phyloP scores from a whole-genome alignment of 2,888 invertebrate species.

The Nomada hirtipes region DNA sequence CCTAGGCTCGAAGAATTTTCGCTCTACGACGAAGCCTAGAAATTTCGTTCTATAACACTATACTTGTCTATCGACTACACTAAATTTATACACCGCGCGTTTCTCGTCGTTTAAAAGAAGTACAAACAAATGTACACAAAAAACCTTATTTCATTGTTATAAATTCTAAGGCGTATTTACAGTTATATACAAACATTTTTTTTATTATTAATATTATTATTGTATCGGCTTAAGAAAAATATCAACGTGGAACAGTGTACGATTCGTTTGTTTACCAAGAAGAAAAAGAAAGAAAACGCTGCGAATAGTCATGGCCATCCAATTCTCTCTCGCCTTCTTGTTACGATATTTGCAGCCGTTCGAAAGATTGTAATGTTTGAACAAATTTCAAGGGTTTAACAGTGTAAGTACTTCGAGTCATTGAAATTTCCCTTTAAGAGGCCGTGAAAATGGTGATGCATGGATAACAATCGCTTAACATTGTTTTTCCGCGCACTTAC shows the following conservation, averaged over 20 bases:
- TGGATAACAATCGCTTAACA: background rate
- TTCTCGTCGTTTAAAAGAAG: constrained; percentile 74
- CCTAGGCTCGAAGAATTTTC: constrained; percentile 52
- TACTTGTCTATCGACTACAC: constrained; percentile 47
- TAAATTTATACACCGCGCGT: constrained; percentile 66
- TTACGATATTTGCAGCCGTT: background rate
- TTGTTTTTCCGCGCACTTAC: background rate
- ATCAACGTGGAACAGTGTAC: constrained; percentile 76
- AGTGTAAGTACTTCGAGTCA: background rate
- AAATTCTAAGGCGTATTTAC: constrained; percentile 82
- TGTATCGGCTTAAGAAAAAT: constrained; percentile 76
- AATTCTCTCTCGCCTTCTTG: constrained; percentile 9
- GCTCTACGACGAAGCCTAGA: constrained; percentile 53
- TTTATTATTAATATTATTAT: constrained; percentile 32
- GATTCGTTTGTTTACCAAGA: constrained; percentile 62
- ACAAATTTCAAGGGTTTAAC: background rate
- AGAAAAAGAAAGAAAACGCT: constrained; percentile 61
- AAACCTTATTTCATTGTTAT: constrained; percentile 78
- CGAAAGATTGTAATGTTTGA: background rate
- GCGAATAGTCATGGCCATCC: constrained; percentile 13
- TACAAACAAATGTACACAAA: constrained; percentile 82
- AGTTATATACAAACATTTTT: constrained; percentile 79
- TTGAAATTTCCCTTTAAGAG: background rate
- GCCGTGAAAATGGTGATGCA: background rate
- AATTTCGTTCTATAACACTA: constrained; percentile 60